Evolutionary conservation across 2,888 invertebrate species (phyloP), one percentile per base, ranked within the genome.

Genomic region (Helobdella robusta): DNA sequence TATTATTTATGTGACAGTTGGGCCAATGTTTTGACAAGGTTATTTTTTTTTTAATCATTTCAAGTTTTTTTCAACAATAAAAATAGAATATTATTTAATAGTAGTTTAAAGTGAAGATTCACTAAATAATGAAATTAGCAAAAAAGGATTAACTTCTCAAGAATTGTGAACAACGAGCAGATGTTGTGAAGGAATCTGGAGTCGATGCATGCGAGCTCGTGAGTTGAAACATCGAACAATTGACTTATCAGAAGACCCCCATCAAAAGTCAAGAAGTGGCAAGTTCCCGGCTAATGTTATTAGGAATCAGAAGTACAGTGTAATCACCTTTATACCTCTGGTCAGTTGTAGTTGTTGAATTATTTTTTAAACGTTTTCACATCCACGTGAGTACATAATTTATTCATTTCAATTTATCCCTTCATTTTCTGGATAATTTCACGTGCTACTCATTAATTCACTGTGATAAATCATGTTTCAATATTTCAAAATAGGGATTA

Each of bases 261-360:
- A 56, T 56, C n/a, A n/a, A n/a, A 32, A 32, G 5, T 5, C 28
- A 11, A 25, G 15, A 6, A 3, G 32, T 1, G 4, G 8, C 40
- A 76, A 90, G 88, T 94, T 87, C 82, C 91, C 94, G 66, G 86
- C 90, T 67, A 98, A 98, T 82, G 89, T 91, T 75, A 93, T 99
- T 71, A 86, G 93, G 75, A 98, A 99, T 83, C 89, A 92, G 83
- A 99, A 99, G 84, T 98, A 97, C 83, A 97, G 90, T 81, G 72
- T 84, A 67, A 77, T 84, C 70, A 81, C 83, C 30, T 84, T 84
- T 73, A 79, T 84, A 65, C 84, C 84, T 59, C 74, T 83, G 78
- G 84, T 84, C 72, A 72, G 75, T n/a, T n/a, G n/a, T n/a, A n/a
- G n/a, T n/a, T n/a, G n/a, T n/a, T n/a, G n/a, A n/a, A n/a, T n/a